A percentile compares a stretch with the other conserved stretches of the same genome.
Conservation (phyloP, 2,888 invertebrate genomes). For the Deilephila elpenor region DNA sequence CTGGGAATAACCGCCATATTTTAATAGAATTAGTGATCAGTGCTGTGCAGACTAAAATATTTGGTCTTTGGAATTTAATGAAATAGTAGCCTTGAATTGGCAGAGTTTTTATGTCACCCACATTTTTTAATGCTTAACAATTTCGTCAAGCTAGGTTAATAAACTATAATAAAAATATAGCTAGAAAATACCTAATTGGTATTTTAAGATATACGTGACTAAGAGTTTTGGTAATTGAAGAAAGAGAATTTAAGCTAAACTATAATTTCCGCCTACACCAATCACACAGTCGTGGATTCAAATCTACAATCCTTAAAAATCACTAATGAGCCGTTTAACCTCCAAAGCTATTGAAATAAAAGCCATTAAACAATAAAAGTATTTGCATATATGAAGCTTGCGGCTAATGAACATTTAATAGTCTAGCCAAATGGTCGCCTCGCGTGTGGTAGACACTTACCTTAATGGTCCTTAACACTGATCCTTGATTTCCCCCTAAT, state of each 20-base stretch:
- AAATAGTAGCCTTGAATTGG: no score
- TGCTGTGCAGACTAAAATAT: no score
- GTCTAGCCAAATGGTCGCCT: conserved; percentile 1
- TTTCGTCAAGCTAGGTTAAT: no score
- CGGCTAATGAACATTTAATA: conserved; percentile 11
- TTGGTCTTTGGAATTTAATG: no score
- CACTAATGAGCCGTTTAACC: not conserved
- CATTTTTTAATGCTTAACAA: no score
- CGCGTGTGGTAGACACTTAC: conserved; percentile 16
- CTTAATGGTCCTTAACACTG: conserved; percentile 16
- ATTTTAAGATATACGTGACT: no score
- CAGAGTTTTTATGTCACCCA: no score
- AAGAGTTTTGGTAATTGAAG: no score
- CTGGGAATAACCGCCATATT: no score
- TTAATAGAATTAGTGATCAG: no score
- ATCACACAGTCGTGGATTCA: not conserved
- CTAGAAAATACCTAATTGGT: no score
- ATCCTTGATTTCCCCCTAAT: conserved; percentile 24
- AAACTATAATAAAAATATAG: no score
- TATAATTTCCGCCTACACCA: not conserved
- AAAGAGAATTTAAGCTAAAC: not conserved
- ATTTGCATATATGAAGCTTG: conserved; percentile 21
- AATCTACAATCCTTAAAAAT: not conserved
- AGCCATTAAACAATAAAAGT: conserved; percentile 22
- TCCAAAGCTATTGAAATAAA: conserved; percentile 6